Conservation (phyloP, 1,140 invertebrate genomes). For the Aricia agestis region DNA sequence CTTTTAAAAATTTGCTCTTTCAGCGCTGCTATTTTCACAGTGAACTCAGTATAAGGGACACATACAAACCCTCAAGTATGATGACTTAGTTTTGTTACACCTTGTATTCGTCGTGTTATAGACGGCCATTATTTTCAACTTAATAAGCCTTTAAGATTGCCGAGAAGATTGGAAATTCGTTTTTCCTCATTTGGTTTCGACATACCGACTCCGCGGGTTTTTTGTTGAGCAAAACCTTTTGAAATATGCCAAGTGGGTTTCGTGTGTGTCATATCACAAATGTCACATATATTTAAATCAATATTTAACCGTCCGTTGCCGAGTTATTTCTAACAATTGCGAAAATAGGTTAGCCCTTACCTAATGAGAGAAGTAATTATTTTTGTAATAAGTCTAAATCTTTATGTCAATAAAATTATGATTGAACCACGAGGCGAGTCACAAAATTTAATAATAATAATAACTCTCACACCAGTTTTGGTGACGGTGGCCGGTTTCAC, state of each 20-base stretch:
- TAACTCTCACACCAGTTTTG: too few species aligned
- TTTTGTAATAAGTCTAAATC: too few species aligned
- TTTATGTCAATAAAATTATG: too few species aligned
- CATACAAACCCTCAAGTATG: too few species aligned
- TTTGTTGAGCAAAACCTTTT: neutral
- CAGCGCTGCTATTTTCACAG: too few species aligned
- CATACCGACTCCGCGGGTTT: neutral
- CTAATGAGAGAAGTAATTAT: neutral
- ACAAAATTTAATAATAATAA: too few species aligned
- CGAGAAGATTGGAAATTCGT: neutral
- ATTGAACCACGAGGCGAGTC: too few species aligned
- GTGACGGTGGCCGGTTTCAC: too few species aligned
- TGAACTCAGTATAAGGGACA: too few species aligned
- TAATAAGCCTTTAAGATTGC: neutral
- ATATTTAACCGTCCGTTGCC: neutral
- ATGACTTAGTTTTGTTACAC: too few species aligned
- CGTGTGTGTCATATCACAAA: slow-evolving; percentile 2
- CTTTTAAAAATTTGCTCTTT: too few species aligned
- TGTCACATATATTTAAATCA: neutral
- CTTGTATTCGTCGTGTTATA: too few species aligned
- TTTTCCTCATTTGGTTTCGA: neutral
- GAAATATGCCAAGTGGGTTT: neutral
- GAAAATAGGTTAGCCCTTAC: neutral
- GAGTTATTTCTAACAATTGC: neutral
- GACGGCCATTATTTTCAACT: neutral